These are phyloP conservation scores for Tenodera sinensis DNA, from an alignment of 2,888 invertebrate species.

Conservation along the genomic window DNA sequence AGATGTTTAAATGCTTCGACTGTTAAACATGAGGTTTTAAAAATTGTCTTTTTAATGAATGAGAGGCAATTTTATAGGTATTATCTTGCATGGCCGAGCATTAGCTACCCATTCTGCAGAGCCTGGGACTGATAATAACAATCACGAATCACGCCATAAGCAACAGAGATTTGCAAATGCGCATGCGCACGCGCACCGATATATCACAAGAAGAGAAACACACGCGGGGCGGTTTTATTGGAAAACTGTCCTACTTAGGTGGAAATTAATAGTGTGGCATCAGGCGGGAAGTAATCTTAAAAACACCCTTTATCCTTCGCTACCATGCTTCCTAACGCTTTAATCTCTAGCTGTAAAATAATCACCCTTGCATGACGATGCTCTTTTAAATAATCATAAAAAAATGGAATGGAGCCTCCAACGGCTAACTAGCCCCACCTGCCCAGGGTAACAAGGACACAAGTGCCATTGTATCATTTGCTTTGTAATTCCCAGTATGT, in stretches of 20 bases:
- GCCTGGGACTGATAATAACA: neutral
- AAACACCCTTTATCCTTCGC: neutral
- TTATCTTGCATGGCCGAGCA: too few relatives aligned
- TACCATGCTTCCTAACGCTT: neutral
- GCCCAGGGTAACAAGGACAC: neutral
- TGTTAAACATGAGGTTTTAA: too few relatives aligned
- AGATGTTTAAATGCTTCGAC: too few relatives aligned
- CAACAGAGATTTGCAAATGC: neutral
- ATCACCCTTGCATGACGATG: constrained; percentile 6
- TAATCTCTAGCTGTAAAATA: constrained; percentile 8
- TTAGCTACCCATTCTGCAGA: too few relatives aligned
- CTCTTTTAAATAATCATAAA: constrained; percentile 9
- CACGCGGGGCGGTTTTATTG: neutral
- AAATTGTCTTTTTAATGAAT: too few relatives aligned
- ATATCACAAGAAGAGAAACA: neutral
- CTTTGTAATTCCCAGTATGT: too few relatives aligned
- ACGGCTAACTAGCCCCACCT: neutral
- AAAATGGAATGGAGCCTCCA: constrained; percentile 5
- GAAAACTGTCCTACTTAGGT: constrained; percentile 2
- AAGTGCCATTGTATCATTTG: neutral
- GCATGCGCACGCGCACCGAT: neutral
- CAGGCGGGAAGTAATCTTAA: neutral
- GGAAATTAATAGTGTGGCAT: constrained; percentile 8
- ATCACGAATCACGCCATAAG: neutral
- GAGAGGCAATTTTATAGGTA: too few relatives aligned